Evolutionary conservation across 2,797 vertebrate species (phyloP), one percentile per base, ranked within the genome.

Genomic region (Propithecus perrieri): DNA sequence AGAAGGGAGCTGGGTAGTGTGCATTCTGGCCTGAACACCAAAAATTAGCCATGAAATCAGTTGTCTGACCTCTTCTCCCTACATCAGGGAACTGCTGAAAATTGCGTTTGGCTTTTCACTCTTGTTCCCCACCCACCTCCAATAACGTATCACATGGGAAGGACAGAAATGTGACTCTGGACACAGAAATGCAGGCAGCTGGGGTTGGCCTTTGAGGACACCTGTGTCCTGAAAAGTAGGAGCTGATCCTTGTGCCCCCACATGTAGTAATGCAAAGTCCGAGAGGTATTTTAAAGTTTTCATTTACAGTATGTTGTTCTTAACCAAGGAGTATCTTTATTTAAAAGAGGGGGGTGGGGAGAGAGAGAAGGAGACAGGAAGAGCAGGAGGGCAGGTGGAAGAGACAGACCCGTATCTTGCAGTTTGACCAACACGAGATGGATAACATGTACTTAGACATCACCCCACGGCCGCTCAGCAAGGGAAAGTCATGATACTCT

Each of bases 41-140:
- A 71, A 53, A 61, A 38, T 50, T 5, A 85, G 20, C 59, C 17
- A 11, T 30, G 3, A 59, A 10, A 1, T 79, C 33, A 3, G 33
- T 26, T 4, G 4, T n/a, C 0, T 5, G 11, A 14, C 61, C 48
- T 48, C 4, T 69, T 33, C 43, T 84, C 28, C 33, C 61, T 2
- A 4, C 20, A 50, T 61, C 48, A 2, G 30, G 35, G 48, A 84
- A 0, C 50, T 48, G 24, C 63, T 71, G 1, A 3, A 30, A 53
- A 22, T 8, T 30, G 30, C 18, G 1, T 4, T 35, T 41, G 53
- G 26, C 26, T 15, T 46, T 69, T 24, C 6, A 4, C 6, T 18
- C 4, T 17, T 2, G 0, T 53, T 11, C 10, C 17, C 6, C 22
- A 30, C 8, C 17, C 28, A 15, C 26, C 38, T 65, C 4, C 0